A percentile compares a stretch with the other conserved stretches of the same genome.
Evolutionary conservation across 2,888 invertebrate genomes (phyloP).

Genomic region (Caenorhabditis afra): DNA sequence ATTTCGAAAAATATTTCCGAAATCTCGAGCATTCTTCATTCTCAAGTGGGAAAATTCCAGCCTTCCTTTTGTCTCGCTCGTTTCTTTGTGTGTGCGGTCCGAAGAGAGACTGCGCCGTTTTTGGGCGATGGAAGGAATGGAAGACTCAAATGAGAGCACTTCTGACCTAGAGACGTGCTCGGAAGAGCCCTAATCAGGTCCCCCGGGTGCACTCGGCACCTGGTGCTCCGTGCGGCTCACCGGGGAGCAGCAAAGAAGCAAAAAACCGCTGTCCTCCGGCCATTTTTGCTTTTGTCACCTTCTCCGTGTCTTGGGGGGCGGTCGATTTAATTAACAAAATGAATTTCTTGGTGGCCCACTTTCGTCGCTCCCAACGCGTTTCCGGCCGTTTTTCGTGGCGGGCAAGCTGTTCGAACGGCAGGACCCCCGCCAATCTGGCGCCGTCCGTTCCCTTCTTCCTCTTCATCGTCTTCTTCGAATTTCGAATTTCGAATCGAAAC

Average conservation of each 20-base stretch:
- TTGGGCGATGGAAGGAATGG: not conserved
- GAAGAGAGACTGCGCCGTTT: conserved; percentile 3
- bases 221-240: conserved; percentile 1
- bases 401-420: conserved; percentile 31
- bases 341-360: conserved; percentile 19
- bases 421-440: conserved; percentile 36
- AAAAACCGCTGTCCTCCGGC: not conserved
- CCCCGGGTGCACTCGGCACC: too few relatives aligned
- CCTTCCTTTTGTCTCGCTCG: conserved; percentile 41
- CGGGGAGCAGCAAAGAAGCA: too few relatives aligned
- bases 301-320: not conserved
- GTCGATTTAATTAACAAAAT: conserved; percentile 57
- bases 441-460: too few relatives aligned
- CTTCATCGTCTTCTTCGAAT: not conserved
- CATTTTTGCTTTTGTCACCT: conserved; percentile 4
- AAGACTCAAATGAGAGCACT: not conserved
- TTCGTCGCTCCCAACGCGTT: conserved; percentile 42
- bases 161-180: too few relatives aligned
- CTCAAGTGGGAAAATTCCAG: conserved; percentile 57
- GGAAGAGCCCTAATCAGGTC: too few relatives aligned
- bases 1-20: conserved; percentile 53
- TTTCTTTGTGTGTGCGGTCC: conserved; percentile 50
- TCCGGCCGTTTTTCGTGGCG: conserved; percentile 19
- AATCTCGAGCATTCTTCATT: conserved; percentile 55
- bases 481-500: conserved; percentile 10